Base-by-base conservation (phyloP, 2,888 invertebrate species). In the Lepidonotus clava region DNA sequence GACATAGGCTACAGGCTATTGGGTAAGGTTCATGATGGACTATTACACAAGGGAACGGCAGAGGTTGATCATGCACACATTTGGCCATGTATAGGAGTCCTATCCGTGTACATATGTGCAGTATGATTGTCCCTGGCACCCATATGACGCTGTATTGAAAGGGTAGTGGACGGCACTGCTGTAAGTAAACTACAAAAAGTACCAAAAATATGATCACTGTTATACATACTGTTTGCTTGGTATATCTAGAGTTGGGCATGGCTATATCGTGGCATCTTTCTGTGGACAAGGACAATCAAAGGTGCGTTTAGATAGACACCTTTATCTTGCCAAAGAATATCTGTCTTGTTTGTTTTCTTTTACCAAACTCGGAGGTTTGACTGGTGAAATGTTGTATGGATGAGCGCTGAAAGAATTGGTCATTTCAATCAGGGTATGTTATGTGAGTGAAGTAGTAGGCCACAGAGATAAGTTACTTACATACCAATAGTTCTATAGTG, bases 271-370 rank as follows among this genome's bases (percentile, higher is more conserved):
- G n/a, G 11, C 71, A 18, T 71, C 71, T 71, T n/a, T n/a, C n/a
- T n/a, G n/a, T 46, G 8, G 38, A 71, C 71, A 71, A 71, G 71
- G 36, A 71, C 36, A 71, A 36, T 71, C 14, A 46, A 71, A 71
- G 71, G 71, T 21, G n/a, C n/a, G n/a, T n/a, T n/a, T 34, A 21
- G 38, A 71, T 71, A 38, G 38, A 71, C n/a, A 34, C 71, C 71
- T 71, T 71, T 71, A 34, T 71, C 71, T 71, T 71, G 71, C 71
- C 71, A 71, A 71, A 36, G 71, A n/a, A 71, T 36, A 36, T 38
- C 14, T 4, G 34, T 71, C 4, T 38, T 8, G 46, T 46, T 46
- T 46, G 46, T 18, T 18, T 18, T 18, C 14, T 61, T 28, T 14
- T 8, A 61, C 24, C 28, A 61, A 4, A 61, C 61, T 28, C 28